A percentile compares a stretch with the other conserved stretches of the same genome.
Conservation (phyloP, 1,140 invertebrate genomes). For the Neuroterus valhalla region DNA sequence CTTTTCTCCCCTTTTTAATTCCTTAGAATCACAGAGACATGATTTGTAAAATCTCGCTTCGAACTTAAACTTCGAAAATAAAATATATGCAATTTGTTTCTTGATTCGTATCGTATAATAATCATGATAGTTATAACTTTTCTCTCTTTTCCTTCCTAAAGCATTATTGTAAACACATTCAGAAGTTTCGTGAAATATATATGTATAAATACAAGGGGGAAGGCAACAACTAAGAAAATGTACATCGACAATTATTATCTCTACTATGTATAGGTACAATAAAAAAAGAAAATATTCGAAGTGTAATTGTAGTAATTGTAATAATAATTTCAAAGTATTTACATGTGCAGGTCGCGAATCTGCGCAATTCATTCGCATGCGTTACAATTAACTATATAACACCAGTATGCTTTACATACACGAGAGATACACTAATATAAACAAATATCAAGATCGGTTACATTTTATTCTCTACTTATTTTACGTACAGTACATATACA, state of each 20-base stretch:
- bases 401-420: conserved; percentile 43
- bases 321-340: conserved; percentile 43
- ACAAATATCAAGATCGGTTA: conserved; percentile 55
- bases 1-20: conserved; percentile 37
- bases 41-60: conserved; percentile 58
- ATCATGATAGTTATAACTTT: background rate
- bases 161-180: conserved; percentile 63
- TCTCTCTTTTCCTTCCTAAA: background rate
- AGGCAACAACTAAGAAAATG: conserved; percentile 63
- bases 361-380: conserved; percentile 37
- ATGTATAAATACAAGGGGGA: conserved; percentile 58
- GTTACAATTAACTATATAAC: conserved; percentile 50
- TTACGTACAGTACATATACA: conserved; percentile 60
- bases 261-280: conserved; percentile 64
- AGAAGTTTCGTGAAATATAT: conserved; percentile 62
- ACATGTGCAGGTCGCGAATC: conserved; percentile 41
- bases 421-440: conserved; percentile 30
- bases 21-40: conserved; percentile 64
- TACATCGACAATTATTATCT: conserved; percentile 59
- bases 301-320: conserved; percentile 38
- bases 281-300: conserved; percentile 66
- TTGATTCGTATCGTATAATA: conserved; percentile 34
- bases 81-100: conserved; percentile 58
- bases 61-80: conserved; percentile 64
- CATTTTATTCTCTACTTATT: conserved; percentile 49